phyloP scores from a whole-genome alignment of 2,888 invertebrate species.

The Chesias legatella region DNA sequence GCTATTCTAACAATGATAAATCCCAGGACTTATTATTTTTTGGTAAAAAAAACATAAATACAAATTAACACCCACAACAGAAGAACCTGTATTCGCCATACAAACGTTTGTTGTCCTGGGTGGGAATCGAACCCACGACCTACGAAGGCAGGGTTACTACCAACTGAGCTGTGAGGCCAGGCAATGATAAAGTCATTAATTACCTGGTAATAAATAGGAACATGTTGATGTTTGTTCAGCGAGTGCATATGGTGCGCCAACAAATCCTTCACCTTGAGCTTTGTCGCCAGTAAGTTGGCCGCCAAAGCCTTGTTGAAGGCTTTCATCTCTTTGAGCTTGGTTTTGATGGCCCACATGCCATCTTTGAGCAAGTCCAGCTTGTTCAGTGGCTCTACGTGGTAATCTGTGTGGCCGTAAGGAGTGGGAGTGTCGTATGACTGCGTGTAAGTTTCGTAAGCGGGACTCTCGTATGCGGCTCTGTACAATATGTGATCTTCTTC shows the following conservation, averaged over 20 bases:
- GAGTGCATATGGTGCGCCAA: constrained; percentile 41
- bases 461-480: constrained; percentile 59
- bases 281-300: constrained; percentile 60
- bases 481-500: constrained; percentile 64
- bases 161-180: too few species aligned
- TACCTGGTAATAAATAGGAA: constrained; percentile 57
- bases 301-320: constrained; percentile 65
- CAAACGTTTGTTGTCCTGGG: too few species aligned
- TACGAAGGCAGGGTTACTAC: too few species aligned
- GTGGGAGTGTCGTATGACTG: constrained; percentile 31
- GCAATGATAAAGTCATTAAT: too few species aligned
- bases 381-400: constrained; percentile 47
- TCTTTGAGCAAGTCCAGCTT: constrained; percentile 68
- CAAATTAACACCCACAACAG: too few species aligned
- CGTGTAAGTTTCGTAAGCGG: constrained; percentile 40
- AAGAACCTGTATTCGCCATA: too few species aligned
- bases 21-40: too few species aligned
- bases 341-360: constrained; percentile 63
- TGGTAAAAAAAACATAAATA: too few species aligned
- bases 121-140: too few species aligned
- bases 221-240: constrained; percentile 50
- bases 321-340: constrained; percentile 63
- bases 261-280: constrained; percentile 62
- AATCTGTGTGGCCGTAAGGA: constrained; percentile 36
- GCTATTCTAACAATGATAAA: too few species aligned